These are phyloP conservation scores for Theretra japonica DNA, from an alignment of 2,888 invertebrate species.

Conservation along the genomic window DNA sequence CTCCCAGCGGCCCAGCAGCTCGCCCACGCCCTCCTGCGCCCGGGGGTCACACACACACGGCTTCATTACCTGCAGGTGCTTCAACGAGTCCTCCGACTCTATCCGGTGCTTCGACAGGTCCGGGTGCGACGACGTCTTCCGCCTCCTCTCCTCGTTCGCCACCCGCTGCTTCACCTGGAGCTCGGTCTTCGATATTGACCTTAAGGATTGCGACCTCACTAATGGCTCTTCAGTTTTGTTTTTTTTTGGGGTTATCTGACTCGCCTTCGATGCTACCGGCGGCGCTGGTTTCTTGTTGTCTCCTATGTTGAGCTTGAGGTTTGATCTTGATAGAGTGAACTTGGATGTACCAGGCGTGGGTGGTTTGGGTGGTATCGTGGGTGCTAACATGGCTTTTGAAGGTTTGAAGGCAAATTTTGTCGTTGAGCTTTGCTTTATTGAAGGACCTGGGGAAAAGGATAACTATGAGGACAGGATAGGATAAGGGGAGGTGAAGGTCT, in stretches of 20 bases:
- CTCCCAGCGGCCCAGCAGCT: slow-evolving; percentile 45
- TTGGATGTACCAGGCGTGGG: background rate
- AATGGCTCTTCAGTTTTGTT: background rate
- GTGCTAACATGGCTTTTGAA: background rate
- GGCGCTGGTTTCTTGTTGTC: slow-evolving; percentile 5
- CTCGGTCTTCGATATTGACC: background rate
- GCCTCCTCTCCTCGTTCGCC: slow-evolving; percentile 15
- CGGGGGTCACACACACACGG: slow-evolving; percentile 31
- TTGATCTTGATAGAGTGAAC: background rate
- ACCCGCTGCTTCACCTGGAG: slow-evolving; percentile 6
- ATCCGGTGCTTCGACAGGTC: slow-evolving; percentile 13
- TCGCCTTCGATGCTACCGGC: background rate
- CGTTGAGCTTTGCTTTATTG: background rate
- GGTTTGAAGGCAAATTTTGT: background rate
- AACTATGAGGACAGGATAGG: slow-evolving; percentile 17
- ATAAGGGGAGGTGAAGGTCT: background rate
- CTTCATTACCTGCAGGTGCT: slow-evolving; percentile 15
- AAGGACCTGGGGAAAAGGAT: slow-evolving; percentile 25
- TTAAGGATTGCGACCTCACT: slow-evolving; percentile 9
- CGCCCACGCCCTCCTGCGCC: background rate
- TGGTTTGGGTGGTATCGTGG: background rate
- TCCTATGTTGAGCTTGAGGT: background rate
- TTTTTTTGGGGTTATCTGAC: slow-evolving; percentile 3
- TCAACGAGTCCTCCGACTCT: slow-evolving; percentile 23
- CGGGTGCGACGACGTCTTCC: slow-evolving; percentile 7